These are phyloP conservation scores for Pilophorus perplexus DNA, from an alignment of 2,888 invertebrate species.

Conservation along the genomic window DNA sequence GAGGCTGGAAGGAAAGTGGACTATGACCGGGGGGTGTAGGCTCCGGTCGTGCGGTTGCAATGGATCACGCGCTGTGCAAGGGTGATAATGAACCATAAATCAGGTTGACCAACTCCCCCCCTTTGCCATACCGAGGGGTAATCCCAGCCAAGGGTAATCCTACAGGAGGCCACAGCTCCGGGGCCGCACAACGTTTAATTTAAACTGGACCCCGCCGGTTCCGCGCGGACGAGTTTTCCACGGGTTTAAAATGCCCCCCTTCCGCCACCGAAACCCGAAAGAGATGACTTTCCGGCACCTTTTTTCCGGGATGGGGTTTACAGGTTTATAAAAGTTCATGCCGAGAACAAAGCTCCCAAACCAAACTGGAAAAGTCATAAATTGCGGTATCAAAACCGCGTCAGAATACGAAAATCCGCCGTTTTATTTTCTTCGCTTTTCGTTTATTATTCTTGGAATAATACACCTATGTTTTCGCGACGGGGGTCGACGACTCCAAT, in stretches of 20 bases:
- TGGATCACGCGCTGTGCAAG: constrained; percentile 34
- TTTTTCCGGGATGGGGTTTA: constrained; percentile 8
- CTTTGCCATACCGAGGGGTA: constrained; percentile 29
- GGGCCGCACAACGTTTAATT: constrained; percentile 32
- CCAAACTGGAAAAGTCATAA: too few species aligned
- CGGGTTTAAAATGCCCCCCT: not conserved
- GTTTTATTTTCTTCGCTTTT: too few species aligned
- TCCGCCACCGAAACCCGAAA: not conserved
- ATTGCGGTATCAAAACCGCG: too few species aligned
- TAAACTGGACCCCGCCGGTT: constrained; percentile 23
- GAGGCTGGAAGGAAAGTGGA: not conserved
- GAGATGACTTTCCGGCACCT: constrained; percentile 3
- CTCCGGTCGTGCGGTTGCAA: constrained; percentile 34
- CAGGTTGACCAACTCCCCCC: constrained; percentile 36
- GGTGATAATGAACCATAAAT: constrained; percentile 41
- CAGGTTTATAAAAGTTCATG: too few species aligned
- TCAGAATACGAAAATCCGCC: too few species aligned
- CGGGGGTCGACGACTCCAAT: too few species aligned
- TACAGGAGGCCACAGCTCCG: constrained; percentile 12
- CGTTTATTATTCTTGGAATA: too few species aligned
- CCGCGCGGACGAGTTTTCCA: constrained; percentile 7
- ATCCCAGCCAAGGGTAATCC: constrained; percentile 37
- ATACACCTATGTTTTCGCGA: too few species aligned
- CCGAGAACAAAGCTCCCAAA: too few species aligned
- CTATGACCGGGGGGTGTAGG: not conserved